A percentile compares a stretch with the other conserved stretches of the same genome.
These are phyloP conservation scores for Panopea generosa DNA, from an alignment of 2,888 invertebrate species.

Conservation along the genomic window DNA sequence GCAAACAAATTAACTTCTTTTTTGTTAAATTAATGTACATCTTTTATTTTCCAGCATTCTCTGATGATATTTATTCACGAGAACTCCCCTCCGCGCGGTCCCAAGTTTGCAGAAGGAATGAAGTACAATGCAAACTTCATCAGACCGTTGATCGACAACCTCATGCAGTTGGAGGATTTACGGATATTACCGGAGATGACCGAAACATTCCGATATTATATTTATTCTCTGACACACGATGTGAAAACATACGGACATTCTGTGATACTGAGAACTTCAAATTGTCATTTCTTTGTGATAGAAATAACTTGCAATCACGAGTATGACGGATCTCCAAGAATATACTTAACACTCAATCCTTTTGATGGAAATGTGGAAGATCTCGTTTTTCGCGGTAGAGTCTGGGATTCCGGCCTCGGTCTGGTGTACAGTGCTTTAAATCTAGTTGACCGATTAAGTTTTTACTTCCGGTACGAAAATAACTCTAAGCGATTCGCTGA, in stretches of 20 bases:
- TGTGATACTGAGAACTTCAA: slow-evolving; percentile 41
- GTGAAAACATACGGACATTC: slow-evolving; percentile 42
- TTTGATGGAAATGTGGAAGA: slow-evolving; percentile 51
- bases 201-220: slow-evolving; percentile 54
- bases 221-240: slow-evolving; percentile 49
- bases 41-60: slow-evolving; percentile 15
- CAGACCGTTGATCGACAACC: slow-evolving; percentile 44
- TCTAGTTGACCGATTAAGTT: slow-evolving; percentile 56
- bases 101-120: slow-evolving; percentile 59
- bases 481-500: slow-evolving; percentile 55
- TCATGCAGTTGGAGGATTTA: slow-evolving; percentile 40
- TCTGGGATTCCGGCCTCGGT: slow-evolving; percentile 61
- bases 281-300: slow-evolving; percentile 48
- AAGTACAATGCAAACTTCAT: slow-evolving; percentile 42
- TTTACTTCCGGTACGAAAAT: slow-evolving; percentile 52
- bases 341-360: slow-evolving; percentile 44
- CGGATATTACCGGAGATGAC: slow-evolving; percentile 59
- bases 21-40: no score
- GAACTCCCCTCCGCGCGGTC: slow-evolving; percentile 47
- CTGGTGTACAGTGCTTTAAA: slow-evolving; percentile 59
- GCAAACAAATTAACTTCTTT: no score
- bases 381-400: slow-evolving; percentile 57
- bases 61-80: slow-evolving; percentile 52
- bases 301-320: slow-evolving; percentile 48
- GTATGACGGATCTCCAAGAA: slow-evolving; percentile 53